Percentiles rank a stretch among this genome's conserved stretches.
Evolutionary conservation across 1,140 invertebrate genomes (phyloP).

Genomic region (Zaprionus kolodkinae): DNA sequence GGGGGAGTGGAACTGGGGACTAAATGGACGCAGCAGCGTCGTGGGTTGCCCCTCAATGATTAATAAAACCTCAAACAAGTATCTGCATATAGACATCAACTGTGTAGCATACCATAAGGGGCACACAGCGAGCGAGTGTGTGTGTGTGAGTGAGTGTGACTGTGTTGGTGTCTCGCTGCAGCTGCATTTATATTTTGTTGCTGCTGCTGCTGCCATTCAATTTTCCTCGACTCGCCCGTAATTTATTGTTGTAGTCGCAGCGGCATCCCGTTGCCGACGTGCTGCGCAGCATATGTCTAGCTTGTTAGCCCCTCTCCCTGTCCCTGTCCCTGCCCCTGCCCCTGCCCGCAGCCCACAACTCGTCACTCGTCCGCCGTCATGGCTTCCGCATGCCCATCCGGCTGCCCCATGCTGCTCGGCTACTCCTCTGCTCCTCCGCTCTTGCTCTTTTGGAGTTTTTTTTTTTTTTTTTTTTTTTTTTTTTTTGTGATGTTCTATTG

Average conservation of each 20-base stretch:
- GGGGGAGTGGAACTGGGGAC: not conserved
- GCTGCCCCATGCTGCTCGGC: not conserved
- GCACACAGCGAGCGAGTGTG: not conserved
- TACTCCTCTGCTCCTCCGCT: not conserved
- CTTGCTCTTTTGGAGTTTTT: conserved; percentile 47
- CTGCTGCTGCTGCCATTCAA: conserved; percentile 51
- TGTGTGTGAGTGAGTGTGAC: conserved; percentile 1
- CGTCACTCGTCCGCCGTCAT: not conserved
- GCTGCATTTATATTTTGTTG: conserved; percentile 45
- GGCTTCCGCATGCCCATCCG: not conserved
- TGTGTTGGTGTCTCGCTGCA: conserved; percentile 27
- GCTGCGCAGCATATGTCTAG: conserved; percentile 62
- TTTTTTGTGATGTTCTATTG: conserved; percentile 71
- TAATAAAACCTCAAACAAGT: conserved; percentile 55
- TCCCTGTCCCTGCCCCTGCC: not conserved
- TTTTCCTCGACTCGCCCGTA: conserved; percentile 53
- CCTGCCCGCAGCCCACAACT: not conserved
- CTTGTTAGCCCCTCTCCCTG: conserved; percentile 27
- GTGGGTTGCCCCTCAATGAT: conserved; percentile 44
- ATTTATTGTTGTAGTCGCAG: conserved; percentile 71
- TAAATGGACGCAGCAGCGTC: conserved; percentile 27
- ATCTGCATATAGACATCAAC: conserved; percentile 44
- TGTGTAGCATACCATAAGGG: not conserved
- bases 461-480: conserved; percentile 43
- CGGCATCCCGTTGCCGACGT: conserved; percentile 16